A percentile compares a stretch with the other conserved stretches of the same genome.
phyloP scores from a whole-genome alignment of 2,797 vertebrate genomes.

The Sebastes diaconus region DNA sequence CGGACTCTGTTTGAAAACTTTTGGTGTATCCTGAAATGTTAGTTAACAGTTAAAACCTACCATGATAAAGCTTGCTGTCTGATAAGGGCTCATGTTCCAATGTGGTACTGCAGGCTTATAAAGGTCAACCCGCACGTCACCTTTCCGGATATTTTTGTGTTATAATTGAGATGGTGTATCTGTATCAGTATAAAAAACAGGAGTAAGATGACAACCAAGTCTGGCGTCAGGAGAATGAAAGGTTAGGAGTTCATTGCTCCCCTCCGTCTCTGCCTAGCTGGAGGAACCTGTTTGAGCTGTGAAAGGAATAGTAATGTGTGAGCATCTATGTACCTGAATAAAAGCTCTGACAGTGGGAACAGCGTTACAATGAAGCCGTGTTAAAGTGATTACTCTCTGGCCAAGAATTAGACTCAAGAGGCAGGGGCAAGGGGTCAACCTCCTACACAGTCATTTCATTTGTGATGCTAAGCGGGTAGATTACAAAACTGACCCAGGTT shows the following conservation, averaged over 20 bases:
- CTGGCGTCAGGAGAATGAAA: slow-evolving; percentile 44
- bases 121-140: slow-evolving; percentile 59
- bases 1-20: neutral
- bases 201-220: slow-evolving; percentile 49
- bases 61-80: slow-evolving; percentile 14
- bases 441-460: slow-evolving; percentile 1
- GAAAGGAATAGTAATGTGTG: slow-evolving; percentile 68
- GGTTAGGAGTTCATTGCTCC: slow-evolving; percentile 55
- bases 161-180: slow-evolving; percentile 67
- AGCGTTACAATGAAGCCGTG: slow-evolving; percentile 45
- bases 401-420: slow-evolving; percentile 38
- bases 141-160: slow-evolving; percentile 45
- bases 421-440: neutral
- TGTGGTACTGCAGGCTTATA: slow-evolving; percentile 25
- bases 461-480: neutral
- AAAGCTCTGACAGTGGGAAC: slow-evolving; percentile 38
- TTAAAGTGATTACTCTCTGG: slow-evolving; percentile 46
- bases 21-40: slow-evolving; percentile 49
- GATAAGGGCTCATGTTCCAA: slow-evolving; percentile 38
- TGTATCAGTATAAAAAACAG: slow-evolving; percentile 58
- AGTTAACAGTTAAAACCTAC: slow-evolving; percentile 29
- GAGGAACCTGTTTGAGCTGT: slow-evolving; percentile 55
- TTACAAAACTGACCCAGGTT: slow-evolving; percentile 18
- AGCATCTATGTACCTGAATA: slow-evolving; percentile 42
- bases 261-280: slow-evolving; percentile 35